phyloP scores from a whole-genome alignment of 2,113 vertebrate species.

The Pomatorhinus ruficollis region DNA sequence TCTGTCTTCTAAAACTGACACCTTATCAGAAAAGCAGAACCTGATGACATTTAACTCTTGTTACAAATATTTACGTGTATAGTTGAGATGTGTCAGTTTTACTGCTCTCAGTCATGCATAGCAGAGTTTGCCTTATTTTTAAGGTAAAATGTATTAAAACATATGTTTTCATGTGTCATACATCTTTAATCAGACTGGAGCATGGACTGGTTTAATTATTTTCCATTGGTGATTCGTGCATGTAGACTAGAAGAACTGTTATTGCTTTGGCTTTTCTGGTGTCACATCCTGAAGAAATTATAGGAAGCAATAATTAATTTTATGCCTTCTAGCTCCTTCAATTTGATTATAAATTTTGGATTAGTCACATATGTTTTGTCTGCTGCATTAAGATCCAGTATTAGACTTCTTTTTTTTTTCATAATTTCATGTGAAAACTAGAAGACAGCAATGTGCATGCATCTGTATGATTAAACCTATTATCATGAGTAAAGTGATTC shows the following conservation, averaged over 20 bases:
- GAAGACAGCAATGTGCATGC: neutral
- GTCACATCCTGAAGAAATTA: neutral
- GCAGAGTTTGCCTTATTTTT: conserved; percentile 9
- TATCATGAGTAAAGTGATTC: neutral
- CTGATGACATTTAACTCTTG: neutral
- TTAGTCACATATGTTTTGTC: neutral
- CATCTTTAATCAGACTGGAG: neutral
- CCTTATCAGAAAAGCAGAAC: neutral
- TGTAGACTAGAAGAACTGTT: neutral
- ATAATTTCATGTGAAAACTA: neutral
- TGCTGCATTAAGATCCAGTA: neutral
- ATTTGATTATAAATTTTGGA: neutral
- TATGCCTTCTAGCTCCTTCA: neutral
- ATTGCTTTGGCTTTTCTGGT: neutral
- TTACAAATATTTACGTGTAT: neutral
- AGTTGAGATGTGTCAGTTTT: neutral
- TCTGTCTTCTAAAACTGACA: neutral
- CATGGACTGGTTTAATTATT: neutral
- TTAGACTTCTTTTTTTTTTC: neutral
- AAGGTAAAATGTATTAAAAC: neutral
- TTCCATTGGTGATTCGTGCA: neutral
- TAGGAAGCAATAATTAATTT: neutral
- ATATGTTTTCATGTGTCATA: neutral
- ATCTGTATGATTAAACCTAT: neutral
- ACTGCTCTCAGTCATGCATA: neutral